A percentile compares a stretch with the other conserved stretches of the same genome.
phyloP scores from a whole-genome alignment of 2,888 invertebrate genomes.

The Ichneumon xanthorius region DNA sequence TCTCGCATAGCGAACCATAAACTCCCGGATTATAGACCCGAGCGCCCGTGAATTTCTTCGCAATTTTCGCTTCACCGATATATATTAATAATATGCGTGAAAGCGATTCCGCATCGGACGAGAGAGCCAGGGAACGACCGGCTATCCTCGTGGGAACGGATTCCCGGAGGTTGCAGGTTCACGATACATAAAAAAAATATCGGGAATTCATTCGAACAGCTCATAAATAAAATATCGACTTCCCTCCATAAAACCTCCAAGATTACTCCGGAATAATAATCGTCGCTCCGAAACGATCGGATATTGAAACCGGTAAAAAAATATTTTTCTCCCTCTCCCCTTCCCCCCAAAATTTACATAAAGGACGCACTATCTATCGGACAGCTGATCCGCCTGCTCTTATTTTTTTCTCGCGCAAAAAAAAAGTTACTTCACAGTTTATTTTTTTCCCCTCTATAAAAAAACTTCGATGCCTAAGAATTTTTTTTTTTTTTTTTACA shows the following conservation, averaged over 20 bases:
- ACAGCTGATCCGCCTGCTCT: too few relatives aligned
- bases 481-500: too few relatives aligned
- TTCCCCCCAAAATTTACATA: background rate
- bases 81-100: slow-evolving; percentile 37
- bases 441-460: background rate
- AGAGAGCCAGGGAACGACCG: slow-evolving; percentile 18
- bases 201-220: background rate
- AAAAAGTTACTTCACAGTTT: too few relatives aligned
- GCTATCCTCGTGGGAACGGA: slow-evolving; percentile 18
- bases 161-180: slow-evolving; percentile 21
- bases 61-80: background rate
- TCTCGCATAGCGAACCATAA: background rate
- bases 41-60: background rate
- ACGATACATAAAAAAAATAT: background rate
- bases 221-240: slow-evolving; percentile 25
- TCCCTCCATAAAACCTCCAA: background rate
- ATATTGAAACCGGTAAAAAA: background rate
- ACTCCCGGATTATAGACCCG: background rate
- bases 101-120: slow-evolving; percentile 26
- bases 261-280: slow-evolving; percentile 5
- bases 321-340: background rate
- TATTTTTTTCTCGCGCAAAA: too few relatives aligned
- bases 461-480: background rate
- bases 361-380: background rate
- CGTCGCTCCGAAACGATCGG: background rate